Base-by-base conservation (phyloP, 2,113 vertebrate species). In the Elanus axillaris region DNA sequence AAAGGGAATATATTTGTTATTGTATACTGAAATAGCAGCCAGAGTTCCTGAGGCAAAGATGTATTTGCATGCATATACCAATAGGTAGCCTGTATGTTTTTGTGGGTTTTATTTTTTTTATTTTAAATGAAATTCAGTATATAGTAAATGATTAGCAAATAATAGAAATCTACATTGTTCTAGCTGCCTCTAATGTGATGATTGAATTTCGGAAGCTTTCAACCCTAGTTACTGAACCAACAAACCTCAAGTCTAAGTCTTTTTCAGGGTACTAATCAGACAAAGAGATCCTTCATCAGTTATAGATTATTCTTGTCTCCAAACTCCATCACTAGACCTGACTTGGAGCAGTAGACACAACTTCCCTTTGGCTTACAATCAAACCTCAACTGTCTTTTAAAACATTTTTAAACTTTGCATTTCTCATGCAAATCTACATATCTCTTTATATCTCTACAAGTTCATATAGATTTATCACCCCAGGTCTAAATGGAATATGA, bases 141-240 rank as follows among this genome's bases (percentile, higher is more conserved):
- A 18, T 64, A 80, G 15, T 60, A 59, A 96, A 86, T 47, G 7
- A 83, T 89, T 93, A 88, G n/a, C 5, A 53, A 85, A 52, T 58
- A 52, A 36, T 58, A 73, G 62, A 96, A 90, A 77, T 63, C 5
- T 25, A 4, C 31, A 26, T 83, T 88, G n/a, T 86, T 92, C 66
- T 83, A 89, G 29, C 60, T 91, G 29, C 27, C 31, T 94, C 27
- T 56, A 78, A 48, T 64, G 63, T 3, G 31, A 55, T 10, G 27
- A 62, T 4, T 84, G 40, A 75, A 56, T 92, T 93, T 96, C 68
- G 68, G 91, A 89, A 94, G 52, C 86, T 84, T 92, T 92, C 73
- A 91, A 32, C 50, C 52, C 56, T 91, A 47, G 63, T 92, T 93
- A 88, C 32, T 93, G 91, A 96, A 67, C 79, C 68, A 72, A 67